Conservation (phyloP, 2,113 vertebrate genomes). For the Rissa tridactyla region DNA sequence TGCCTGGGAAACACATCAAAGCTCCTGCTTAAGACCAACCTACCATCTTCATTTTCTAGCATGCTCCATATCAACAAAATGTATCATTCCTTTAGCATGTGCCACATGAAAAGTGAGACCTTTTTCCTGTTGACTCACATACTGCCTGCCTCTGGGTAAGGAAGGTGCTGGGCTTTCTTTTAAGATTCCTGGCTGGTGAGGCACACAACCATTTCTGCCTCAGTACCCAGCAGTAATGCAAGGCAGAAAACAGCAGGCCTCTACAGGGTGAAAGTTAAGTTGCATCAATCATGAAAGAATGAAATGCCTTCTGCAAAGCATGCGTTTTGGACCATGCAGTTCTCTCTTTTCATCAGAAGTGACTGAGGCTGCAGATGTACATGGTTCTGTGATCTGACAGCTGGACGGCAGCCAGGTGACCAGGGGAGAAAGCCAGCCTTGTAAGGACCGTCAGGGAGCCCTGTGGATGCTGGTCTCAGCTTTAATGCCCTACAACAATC, state of each 20-base stretch:
- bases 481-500: background rate
- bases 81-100: background rate
- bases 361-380: background rate
- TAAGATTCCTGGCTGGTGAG: background rate
- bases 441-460: background rate
- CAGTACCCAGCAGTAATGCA: no score
- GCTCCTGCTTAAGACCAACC: background rate
- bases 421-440: background rate
- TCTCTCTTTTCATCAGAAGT: background rate
- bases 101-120: background rate
- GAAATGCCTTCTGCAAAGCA: background rate
- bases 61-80: no score
- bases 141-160: background rate
- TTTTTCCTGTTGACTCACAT: background rate
- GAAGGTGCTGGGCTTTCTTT: background rate
- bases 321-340: background rate
- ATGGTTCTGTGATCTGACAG: no score
- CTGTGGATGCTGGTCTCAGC: background rate
- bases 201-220: background rate
- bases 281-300: background rate
- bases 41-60: background rate
- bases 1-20: background rate
- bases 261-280: background rate
- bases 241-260: background rate
- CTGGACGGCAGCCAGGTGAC: background rate